Evolutionary conservation across 2,888 invertebrate genomes (phyloP).

Genomic region (Drosophila prostipennis): DNA sequence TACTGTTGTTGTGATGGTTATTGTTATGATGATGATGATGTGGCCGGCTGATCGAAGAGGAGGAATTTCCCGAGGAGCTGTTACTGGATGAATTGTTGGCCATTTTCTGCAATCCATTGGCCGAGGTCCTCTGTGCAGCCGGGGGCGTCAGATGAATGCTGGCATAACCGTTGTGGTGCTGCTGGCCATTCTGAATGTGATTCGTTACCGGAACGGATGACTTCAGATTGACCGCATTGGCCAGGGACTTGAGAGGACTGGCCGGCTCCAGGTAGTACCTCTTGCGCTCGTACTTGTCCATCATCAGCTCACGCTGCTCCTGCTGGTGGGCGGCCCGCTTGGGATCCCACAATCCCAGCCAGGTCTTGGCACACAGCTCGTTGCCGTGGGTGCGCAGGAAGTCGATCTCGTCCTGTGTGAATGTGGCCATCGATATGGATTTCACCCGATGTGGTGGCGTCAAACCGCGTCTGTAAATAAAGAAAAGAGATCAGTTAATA

Average conservation of each 20-base stretch:
- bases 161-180: slow-evolving; percentile 75
- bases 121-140: slow-evolving; percentile 81
- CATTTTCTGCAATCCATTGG: slow-evolving; percentile 79
- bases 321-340: slow-evolving; percentile 90
- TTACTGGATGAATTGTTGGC: slow-evolving; percentile 12
- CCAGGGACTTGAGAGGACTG: slow-evolving; percentile 84
- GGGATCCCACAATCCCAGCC: slow-evolving; percentile 95
- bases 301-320: slow-evolving; percentile 96
- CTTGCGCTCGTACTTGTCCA: slow-evolving; percentile 97
- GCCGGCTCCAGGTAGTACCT: slow-evolving; percentile 85
- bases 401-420: slow-evolving; percentile 97
- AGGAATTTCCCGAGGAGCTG: slow-evolving; percentile 35
- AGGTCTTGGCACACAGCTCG: slow-evolving; percentile 95
- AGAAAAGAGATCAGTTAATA: background rate
- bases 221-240: slow-evolving; percentile 81
- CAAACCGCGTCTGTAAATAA: slow-evolving; percentile 94
- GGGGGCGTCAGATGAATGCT: slow-evolving; percentile 83
- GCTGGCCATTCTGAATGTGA: slow-evolving; percentile 25
- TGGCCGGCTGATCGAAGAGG: slow-evolving; percentile 82
- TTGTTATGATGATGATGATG: slow-evolving; percentile 68
- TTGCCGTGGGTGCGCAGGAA: slow-evolving; percentile 95
- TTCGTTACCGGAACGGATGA: slow-evolving; percentile 44
- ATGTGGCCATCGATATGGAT: slow-evolving; percentile 99
- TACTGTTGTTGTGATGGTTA: slow-evolving; percentile 62
- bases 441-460: slow-evolving; percentile 99